Evolutionary conservation across 2,797 vertebrate genomes (phyloP), one percentile per base, ranked within the genome.

Genomic region (Limosa lapponica): DNA sequence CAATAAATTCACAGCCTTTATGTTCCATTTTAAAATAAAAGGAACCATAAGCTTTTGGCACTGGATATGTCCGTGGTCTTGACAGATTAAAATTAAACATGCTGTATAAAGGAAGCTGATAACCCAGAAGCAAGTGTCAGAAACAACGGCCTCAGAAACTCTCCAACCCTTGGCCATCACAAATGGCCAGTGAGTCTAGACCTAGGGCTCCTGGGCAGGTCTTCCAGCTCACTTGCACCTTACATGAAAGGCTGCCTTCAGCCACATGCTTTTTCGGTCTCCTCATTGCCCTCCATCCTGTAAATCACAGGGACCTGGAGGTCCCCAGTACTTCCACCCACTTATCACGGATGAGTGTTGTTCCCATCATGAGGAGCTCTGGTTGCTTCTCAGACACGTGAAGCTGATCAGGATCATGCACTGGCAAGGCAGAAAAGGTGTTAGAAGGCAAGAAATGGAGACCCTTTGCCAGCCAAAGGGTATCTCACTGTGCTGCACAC

Each of bases 151-250:
- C 30, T 71, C 48, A 36, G 54, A 37, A 87, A 16, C 15, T 37
- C 32, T 34, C 25, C 32, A 64, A n/a, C 32, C n/a, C 67, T 58
- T 2, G 17, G 25, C 54, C 9, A 1, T n/a, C 37, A 16, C 34
- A 43, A 15, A 2, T 0, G 1, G 51, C 17, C 1, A 0, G 32
- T 18, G 81, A 61, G 49, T 0, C 0, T 43, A n/a, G 39, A 57
- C 4, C 48, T 58, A 59, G 37, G 22, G 32, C 34, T 92, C 49
- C 43, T 1, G 1, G 28, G n/a, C n/a, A 71, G 57, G 44, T 27
- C 27, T 84, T 32, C 57, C 84, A 89, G 30, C 23, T 79, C 57
- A 6, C 30, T 16, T 36, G 11, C 1, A 0, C 5, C 3, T 28
- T 39, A 27, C 2, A 1, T 2, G 5, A 24, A 58, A 78, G 36